A percentile compares a stretch with the other conserved stretches of the same genome.
These are phyloP conservation scores for Chaetops frenatus DNA, from an alignment of 2,113 vertebrate genomes.

Conservation along the genomic window DNA sequence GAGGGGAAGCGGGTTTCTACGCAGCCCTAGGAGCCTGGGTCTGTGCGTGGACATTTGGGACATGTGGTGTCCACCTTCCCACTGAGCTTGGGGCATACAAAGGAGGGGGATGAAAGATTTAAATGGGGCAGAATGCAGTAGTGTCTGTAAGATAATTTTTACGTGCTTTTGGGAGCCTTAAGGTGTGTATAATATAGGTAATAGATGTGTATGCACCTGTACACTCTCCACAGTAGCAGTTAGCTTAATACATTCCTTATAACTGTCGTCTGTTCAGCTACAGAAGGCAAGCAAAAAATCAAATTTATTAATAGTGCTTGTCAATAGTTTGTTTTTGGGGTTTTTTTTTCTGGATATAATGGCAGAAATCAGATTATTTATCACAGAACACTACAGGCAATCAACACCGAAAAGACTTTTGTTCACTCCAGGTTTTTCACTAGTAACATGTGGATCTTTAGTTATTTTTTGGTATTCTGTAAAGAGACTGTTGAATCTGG, in stretches of 20 bases:
- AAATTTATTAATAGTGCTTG: neutral
- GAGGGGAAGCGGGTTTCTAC: neutral
- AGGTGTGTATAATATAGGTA: neutral
- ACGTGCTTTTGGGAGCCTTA: neutral
- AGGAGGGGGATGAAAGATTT: neutral
- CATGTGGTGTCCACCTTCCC: rapidly evolving
- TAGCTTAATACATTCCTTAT: neutral
- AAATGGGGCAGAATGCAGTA: neutral
- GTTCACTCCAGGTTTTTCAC: neutral
- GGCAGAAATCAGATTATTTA: neutral
- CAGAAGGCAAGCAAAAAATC: neutral
- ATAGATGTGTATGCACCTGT: neutral
- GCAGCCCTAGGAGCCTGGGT: neutral
- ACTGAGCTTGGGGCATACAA: neutral
- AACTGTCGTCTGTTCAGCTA: neutral
- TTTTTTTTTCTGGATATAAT: neutral
- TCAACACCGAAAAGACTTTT: neutral
- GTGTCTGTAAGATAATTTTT: neutral
- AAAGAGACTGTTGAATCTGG: neutral
- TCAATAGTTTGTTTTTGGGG: neutral
- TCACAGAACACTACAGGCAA: neutral
- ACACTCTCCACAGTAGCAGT: neutral
- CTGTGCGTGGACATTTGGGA: rapidly evolving
- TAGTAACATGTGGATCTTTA: neutral
- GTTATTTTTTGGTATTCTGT: neutral